Conservation (phyloP, 2,113 vertebrate species). For the Xiphophorus maculatus region DNA sequence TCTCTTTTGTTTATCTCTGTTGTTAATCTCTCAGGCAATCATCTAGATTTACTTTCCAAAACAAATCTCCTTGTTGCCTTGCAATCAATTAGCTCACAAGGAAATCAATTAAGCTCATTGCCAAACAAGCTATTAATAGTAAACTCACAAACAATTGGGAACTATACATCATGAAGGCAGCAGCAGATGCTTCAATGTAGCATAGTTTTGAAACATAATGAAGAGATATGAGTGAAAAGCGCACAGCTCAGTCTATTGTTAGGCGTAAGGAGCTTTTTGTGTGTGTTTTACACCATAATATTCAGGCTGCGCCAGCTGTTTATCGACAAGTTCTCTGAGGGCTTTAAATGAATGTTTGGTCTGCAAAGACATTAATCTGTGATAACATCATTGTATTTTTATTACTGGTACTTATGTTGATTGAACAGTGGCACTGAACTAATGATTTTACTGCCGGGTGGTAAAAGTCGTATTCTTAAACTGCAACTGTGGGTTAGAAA, state of each 20-base stretch:
- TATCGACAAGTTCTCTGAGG: too few relatives aligned
- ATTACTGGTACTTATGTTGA: too few relatives aligned
- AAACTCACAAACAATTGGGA: constrained; percentile 55
- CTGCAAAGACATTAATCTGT: too few relatives aligned
- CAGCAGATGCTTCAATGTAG: constrained; percentile 59
- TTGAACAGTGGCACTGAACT: too few relatives aligned
- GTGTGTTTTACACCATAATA: background rate
- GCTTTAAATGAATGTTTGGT: too few relatives aligned
- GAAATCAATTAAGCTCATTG: constrained; percentile 59
- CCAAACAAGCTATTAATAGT: constrained; percentile 67
- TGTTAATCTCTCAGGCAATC: constrained; percentile 47
- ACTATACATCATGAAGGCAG: constrained; percentile 39
- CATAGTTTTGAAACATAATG: constrained; percentile 53
- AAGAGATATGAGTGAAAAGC: constrained; percentile 47
- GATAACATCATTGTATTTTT: too few relatives aligned
- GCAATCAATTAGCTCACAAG: constrained; percentile 53
- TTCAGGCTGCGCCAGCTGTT: background rate
- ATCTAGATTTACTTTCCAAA: constrained; percentile 49
- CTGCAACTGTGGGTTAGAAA: too few relatives aligned
- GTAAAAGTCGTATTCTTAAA: too few relatives aligned
- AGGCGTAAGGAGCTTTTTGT: background rate
- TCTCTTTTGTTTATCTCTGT: constrained; percentile 24
- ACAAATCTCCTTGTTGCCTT: constrained; percentile 45
- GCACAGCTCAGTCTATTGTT: background rate
- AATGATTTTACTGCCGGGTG: too few relatives aligned